These are phyloP conservation scores for Pseudopleuronectes americanus DNA, from an alignment of 2,797 vertebrate species.

Conservation along the genomic window DNA sequence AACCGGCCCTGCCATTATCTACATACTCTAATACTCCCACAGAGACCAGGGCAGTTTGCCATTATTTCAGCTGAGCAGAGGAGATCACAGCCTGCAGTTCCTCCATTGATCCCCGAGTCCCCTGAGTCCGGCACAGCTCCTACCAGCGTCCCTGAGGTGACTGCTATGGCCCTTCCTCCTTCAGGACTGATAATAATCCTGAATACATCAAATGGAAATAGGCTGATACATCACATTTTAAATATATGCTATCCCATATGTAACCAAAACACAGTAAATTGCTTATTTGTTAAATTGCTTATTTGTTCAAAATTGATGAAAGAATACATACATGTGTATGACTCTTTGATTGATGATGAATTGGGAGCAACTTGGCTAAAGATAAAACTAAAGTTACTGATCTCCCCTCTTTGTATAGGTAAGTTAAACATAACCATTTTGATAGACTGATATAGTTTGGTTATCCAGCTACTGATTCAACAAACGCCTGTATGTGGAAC, in stretches of 20 bases:
- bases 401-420: no score
- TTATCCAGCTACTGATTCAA: no score
- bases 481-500: no score
- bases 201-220: conserved; percentile 51
- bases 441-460: no score
- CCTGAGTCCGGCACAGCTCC: conserved; percentile 33
- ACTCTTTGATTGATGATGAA: neutral
- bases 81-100: conserved; percentile 49
- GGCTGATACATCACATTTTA: conserved; percentile 9
- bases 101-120: conserved; percentile 57
- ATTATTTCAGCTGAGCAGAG: conserved; percentile 57
- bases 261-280: neutral
- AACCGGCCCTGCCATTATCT: conserved; percentile 41
- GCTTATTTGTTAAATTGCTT: neutral
- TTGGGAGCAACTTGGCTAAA: no score
- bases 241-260: neutral
- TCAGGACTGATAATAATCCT: conserved; percentile 43
- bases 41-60: conserved; percentile 52
- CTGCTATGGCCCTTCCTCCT: conserved; percentile 14
- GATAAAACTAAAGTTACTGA: no score
- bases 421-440: no score
- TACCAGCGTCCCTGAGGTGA: conserved; percentile 17
- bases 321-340: neutral
- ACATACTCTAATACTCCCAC: conserved; percentile 61
- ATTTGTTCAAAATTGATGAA: neutral